phyloP scores from a whole-genome alignment of 2,797 vertebrate genomes.

The Lithobates sylvaticus region DNA sequence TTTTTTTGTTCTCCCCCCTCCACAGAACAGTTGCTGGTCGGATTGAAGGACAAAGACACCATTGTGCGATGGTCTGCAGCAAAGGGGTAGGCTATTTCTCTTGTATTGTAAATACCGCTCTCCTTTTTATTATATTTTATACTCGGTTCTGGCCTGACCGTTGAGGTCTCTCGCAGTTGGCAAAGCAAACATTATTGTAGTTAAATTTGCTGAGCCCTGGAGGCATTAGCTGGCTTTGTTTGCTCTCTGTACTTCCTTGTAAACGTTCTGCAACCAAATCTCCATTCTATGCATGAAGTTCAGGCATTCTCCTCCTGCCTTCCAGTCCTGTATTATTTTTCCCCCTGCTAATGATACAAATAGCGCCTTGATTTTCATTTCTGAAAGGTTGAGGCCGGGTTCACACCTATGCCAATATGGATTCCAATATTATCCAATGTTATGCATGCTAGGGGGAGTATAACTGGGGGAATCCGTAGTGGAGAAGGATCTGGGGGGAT shows the following conservation, averaged over 20 bases:
- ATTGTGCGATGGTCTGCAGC: conserved; percentile 97
- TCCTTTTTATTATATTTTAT: not conserved
- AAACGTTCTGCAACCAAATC: conserved; percentile 15
- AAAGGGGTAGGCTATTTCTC: conserved; percentile 84
- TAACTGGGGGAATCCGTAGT: no score
- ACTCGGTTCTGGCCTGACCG: not conserved
- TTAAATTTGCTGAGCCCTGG: conserved; percentile 48
- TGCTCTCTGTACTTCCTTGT: conserved; percentile 33
- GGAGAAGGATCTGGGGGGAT: no score
- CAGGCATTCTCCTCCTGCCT: not conserved
- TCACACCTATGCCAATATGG: no score
- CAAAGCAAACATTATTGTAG: conserved; percentile 56
- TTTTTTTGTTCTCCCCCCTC: conserved; percentile 42
- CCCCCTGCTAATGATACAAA: no score
- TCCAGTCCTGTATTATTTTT: not conserved
- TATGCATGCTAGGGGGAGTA: no score
- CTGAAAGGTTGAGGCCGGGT: no score
- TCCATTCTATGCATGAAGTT: not conserved
- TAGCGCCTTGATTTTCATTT: no score
- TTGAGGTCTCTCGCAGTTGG: conserved; percentile 47
- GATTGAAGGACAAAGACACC: conserved; percentile 95
- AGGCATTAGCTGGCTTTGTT: conserved; percentile 24
- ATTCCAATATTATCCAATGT: no score
- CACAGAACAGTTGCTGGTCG: conserved; percentile 90
- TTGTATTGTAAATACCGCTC: conserved; percentile 27